Evolutionary conservation across 2,113 vertebrate species (phyloP), one percentile per base, ranked within the genome.

Genomic region (Syngnathus scovelli): DNA sequence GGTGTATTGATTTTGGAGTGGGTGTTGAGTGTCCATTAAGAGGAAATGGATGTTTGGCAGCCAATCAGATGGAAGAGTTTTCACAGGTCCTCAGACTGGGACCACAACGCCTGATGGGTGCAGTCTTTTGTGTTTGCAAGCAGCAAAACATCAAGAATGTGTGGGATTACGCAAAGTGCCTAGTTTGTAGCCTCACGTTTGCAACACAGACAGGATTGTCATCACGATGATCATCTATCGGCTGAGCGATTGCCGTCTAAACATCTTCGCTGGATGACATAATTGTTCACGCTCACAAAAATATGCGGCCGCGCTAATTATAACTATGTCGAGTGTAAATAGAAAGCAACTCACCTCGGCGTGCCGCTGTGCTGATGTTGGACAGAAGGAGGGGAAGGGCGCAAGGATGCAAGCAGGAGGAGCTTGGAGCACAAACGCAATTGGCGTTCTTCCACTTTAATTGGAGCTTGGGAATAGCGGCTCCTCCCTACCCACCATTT

Each of bases 21-120:
- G 23, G 59, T 60, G 61, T 9, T 71, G 70, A 1, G 27, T n/a
- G 51, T 78, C 82, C 86, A 87, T 87, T 87, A 87, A 70, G 51
- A 83, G 83, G 82, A 84, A 86, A 84, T 84, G 80, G 73, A 74
- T 1, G 1, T 33, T 39, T 72, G 44, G 54, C 5, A 6, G 33
- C 66, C 75, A 80, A 83, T 83, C 70, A 75, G 41, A 71, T 37
- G 39, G 67, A 77, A 73, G 67, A 76, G 72, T 64, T 77, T 78
- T 79, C 71, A 78, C 71, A 46, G 68, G 77, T 69, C 55, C 56
- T 79, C 68, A 58, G 68, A 76, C 62, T 6, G 65, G 27, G 71
- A 73, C 63, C 27, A 68, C 68, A 78, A 64, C 76, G 69, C 67
- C 52, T 77, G 66, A 6, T 1, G 1, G 12, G 4, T 23, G 27